Conservation (phyloP, 2,113 vertebrate genomes). For the Leptocoma aspasia region DNA sequence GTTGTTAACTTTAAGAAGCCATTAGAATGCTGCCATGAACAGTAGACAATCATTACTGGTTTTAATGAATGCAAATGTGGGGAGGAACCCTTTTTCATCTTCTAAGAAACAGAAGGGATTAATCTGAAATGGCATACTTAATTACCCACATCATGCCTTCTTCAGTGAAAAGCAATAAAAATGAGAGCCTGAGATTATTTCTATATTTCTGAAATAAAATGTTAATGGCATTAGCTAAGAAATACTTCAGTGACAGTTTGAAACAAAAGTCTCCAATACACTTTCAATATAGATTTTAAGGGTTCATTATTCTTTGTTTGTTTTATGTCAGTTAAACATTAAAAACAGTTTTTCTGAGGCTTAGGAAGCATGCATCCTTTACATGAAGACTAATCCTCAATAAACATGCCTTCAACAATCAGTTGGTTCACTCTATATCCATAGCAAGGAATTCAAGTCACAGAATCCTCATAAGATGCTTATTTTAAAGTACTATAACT, state of each 20-base stretch:
- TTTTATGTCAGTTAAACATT: conserved; percentile 23
- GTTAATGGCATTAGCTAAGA: not conserved
- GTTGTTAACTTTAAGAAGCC: not conserved
- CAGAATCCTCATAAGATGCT: not conserved
- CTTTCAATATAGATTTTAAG: conserved; percentile 12
- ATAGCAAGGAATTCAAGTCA: not conserved
- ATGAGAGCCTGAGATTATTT: not conserved
- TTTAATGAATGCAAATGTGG: conserved; percentile 30
- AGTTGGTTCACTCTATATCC: not conserved
- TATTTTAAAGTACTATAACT: not conserved
- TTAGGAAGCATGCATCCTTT: conserved; percentile 15
- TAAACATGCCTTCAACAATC: conserved; percentile 13
- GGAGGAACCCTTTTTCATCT: not conserved
- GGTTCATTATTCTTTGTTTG: conserved; percentile 21
- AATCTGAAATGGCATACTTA: not conserved
- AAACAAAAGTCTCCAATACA: not conserved
- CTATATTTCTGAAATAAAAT: conserved; percentile 17
- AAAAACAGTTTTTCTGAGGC: conserved; percentile 10
- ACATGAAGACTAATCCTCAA: not conserved
- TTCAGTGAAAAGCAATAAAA: not conserved
- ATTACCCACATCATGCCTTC: not conserved
- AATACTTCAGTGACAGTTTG: not conserved
- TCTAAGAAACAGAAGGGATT: not conserved
- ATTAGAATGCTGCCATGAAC: not conserved
- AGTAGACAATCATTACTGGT: not conserved